Percentiles rank a stretch among this genome's conserved stretches.
These are phyloP conservation scores for Keiferia lycopersicella DNA, from an alignment of 2,888 invertebrate genomes.

Conservation along the genomic window DNA sequence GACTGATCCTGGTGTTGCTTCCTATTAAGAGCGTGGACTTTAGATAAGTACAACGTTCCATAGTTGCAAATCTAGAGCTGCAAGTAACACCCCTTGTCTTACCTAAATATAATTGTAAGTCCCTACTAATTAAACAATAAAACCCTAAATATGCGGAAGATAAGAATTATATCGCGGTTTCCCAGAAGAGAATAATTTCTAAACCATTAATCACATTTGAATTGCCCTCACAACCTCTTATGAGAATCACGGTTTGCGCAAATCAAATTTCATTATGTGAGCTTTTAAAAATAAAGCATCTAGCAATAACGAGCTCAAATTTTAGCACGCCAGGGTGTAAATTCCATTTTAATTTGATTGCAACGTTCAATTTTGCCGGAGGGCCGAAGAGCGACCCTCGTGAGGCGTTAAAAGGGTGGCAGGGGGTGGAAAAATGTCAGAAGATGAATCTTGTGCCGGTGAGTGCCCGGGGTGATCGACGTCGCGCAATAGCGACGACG, in stretches of 20 bases:
- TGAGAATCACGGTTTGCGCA: neutral
- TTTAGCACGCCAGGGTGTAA: slow-evolving; percentile 48
- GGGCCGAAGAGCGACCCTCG: slow-evolving; percentile 50
- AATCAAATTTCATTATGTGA: neutral
- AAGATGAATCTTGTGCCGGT: slow-evolving; percentile 49
- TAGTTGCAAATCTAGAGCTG: no score
- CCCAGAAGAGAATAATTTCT: neutral
- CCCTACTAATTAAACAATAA: neutral
- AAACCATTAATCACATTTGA: neutral
- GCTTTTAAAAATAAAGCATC: neutral
- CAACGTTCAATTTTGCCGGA: slow-evolving; percentile 62
- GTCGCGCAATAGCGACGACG: slow-evolving; percentile 51
- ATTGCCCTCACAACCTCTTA: neutral
- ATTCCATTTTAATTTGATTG: slow-evolving; percentile 64
- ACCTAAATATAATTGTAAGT: no score
- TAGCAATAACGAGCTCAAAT: slow-evolving; percentile 55
- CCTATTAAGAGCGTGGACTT: no score
- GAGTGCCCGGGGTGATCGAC: slow-evolving; percentile 37
- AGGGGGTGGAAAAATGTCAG: slow-evolving; percentile 46
- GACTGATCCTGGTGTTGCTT: no score
- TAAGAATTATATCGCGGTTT: neutral
- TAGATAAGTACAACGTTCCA: no score
- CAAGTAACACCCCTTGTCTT: no score
- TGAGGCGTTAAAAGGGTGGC: slow-evolving; percentile 64
- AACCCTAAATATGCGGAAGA: neutral